Conservation (phyloP, 2,888 invertebrate species). For the Drosophila sordidula region DNA sequence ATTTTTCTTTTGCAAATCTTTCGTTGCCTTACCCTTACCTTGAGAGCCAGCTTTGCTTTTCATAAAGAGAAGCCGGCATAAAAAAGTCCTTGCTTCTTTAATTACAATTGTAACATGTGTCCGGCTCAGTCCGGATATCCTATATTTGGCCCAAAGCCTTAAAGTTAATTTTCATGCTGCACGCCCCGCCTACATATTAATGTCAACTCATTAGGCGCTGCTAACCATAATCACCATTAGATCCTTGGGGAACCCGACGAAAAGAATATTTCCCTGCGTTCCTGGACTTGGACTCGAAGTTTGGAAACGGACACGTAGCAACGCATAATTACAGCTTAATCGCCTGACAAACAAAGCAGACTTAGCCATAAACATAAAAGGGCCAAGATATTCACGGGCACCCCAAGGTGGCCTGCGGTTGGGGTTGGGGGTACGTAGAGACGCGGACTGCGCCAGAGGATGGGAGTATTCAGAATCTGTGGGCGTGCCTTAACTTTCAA, state of each 20-base stretch:
- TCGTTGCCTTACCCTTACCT: background rate
- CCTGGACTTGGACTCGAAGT: conserved; percentile 8
- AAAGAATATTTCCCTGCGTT: background rate
- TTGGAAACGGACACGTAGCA: conserved; percentile 63
- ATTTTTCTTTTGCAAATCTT: conserved; percentile 1
- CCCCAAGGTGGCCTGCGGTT: background rate
- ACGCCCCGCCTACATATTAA: conserved; percentile 49
- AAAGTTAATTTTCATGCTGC: conserved; percentile 20
- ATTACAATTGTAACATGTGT: conserved; percentile 47
- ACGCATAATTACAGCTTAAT: conserved; percentile 78
- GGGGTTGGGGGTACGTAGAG: background rate
- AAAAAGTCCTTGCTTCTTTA: conserved; percentile 24
- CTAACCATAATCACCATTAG: conserved; percentile 63
- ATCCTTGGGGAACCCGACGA: conserved; percentile 45
- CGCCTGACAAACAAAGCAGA: conserved; percentile 76
- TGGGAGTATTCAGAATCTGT: conserved; percentile 35
- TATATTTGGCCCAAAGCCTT: conserved; percentile 2
- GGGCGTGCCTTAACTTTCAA: conserved; percentile 61
- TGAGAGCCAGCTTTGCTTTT: background rate
- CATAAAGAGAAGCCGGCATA: background rate
- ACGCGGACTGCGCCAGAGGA: background rate
- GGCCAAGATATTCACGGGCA: conserved; percentile 12
- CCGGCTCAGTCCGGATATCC: background rate
- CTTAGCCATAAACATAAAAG: conserved; percentile 64
- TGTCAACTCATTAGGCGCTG: conserved; percentile 71